Evolutionary conservation across 2,888 invertebrate genomes (phyloP).

Genomic region (Drosophila percnosoma): DNA sequence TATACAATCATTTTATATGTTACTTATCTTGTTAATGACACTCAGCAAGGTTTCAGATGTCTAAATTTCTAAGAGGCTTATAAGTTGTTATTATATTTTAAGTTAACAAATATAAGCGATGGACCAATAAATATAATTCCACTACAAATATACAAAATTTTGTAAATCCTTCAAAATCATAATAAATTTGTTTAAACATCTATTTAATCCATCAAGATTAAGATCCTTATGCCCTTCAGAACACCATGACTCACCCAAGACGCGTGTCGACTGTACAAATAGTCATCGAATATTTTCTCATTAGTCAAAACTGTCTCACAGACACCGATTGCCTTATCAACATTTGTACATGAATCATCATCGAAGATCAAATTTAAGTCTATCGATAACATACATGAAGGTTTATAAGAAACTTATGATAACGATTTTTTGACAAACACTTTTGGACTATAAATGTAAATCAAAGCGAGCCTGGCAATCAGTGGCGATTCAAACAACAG

Average conservation of each 20-base stretch:
- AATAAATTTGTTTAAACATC: rapidly evolving
- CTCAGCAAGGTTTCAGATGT: neutral
- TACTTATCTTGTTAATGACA: neutral
- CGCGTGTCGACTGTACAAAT: neutral
- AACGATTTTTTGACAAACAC: neutral
- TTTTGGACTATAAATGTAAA: neutral
- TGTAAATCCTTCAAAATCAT: neutral
- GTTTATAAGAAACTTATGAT: neutral
- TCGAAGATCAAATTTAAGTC: neutral
- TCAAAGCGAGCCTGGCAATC: neutral
- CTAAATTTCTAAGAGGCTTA: too few species aligned
- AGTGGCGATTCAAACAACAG: neutral
- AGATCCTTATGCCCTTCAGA: neutral
- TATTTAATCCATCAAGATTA: neutral
- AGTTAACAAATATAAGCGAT: neutral
- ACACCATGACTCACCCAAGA: neutral
- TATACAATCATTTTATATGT: neutral
- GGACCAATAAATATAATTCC: neutral
- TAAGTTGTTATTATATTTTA: neutral
- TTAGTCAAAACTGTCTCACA: neutral
- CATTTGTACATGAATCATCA: neutral
- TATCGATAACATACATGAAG: neutral
- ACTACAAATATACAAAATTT: neutral
- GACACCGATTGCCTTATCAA: neutral
- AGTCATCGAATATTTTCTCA: neutral